These are phyloP conservation scores for Helogale parvula DNA, from an alignment of 2,113 vertebrate species.

Conservation along the genomic window DNA sequence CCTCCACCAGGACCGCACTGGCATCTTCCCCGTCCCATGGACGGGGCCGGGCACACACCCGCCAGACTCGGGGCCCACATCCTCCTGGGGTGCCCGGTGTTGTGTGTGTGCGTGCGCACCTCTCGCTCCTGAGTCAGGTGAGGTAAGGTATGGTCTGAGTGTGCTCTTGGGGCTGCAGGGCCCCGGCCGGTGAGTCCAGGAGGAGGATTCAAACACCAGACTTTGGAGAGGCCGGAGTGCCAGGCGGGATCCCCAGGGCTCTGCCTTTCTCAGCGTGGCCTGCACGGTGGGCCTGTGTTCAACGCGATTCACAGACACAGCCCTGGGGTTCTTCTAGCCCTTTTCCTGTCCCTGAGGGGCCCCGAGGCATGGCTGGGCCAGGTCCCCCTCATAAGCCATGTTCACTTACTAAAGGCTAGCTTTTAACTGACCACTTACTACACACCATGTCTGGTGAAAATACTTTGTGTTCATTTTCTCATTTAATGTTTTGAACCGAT, in stretches of 20 bases:
- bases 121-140: not conserved
- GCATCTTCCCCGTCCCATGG: not conserved
- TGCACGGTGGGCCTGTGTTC: not conserved
- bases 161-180: not conserved
- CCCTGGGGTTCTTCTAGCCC: too few species aligned
- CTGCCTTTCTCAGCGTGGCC: not conserved
- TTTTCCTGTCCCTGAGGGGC: not conserved
- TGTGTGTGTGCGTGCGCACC: too few species aligned
- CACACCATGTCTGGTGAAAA: not conserved
- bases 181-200: accelerated
- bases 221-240: accelerated
- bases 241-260: too few species aligned
- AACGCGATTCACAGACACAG: not conserved
- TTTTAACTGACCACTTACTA: not conserved
- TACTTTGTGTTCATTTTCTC: not conserved
- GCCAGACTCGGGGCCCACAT: not conserved
- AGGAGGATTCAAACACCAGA: accelerated
- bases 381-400: not conserved
- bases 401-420: not conserved
- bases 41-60: not conserved
- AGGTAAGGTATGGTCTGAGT: not conserved
- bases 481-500: not conserved
- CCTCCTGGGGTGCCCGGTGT: not conserved
- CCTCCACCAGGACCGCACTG: not conserved
- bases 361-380: not conserved